These are phyloP conservation scores for Temnothorax longispinosus DNA, from an alignment of 1,140 invertebrate species.

Conservation along the genomic window DNA sequence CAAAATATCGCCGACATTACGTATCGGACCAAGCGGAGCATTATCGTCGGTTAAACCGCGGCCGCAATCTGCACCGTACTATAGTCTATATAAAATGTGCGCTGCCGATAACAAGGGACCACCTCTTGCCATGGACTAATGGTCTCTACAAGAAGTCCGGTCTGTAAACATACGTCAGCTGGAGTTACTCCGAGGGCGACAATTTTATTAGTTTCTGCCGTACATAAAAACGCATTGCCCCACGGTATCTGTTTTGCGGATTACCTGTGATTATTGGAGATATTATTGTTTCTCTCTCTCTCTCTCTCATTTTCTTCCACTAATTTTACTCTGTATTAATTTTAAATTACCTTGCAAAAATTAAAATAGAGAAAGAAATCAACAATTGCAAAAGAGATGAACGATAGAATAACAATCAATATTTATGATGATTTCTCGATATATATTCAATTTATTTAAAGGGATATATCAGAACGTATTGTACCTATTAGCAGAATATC, in stretches of 20 bases:
- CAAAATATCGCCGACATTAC: slow-evolving; percentile 57
- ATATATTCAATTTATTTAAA: neutral
- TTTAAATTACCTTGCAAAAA: neutral
- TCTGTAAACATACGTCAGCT: slow-evolving; percentile 53
- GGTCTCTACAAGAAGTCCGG: slow-evolving; percentile 31
- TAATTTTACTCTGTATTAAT: neutral
- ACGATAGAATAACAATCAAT: neutral
- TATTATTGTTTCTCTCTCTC: neutral
- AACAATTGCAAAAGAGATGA: neutral
- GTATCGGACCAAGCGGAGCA: slow-evolving; percentile 45
- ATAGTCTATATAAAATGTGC: slow-evolving; percentile 48
- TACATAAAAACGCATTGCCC: neutral
- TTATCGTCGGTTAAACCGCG: slow-evolving; percentile 56
- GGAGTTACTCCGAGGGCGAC: slow-evolving; percentile 11
- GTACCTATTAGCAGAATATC: neutral
- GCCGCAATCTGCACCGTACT: slow-evolving; percentile 35
- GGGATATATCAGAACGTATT: neutral
- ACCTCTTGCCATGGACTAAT: slow-evolving; percentile 38
- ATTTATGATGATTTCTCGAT: neutral
- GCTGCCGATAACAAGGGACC: slow-evolving; percentile 56
- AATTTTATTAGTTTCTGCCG: slow-evolving; percentile 55
- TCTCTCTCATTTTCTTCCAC: neutral
- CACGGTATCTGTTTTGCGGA: neutral
- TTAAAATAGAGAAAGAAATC: neutral
- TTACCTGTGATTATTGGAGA: slow-evolving; percentile 22